Conservation (phyloP, 2,888 invertebrate genomes). For the Drosophila melanosoma region DNA sequence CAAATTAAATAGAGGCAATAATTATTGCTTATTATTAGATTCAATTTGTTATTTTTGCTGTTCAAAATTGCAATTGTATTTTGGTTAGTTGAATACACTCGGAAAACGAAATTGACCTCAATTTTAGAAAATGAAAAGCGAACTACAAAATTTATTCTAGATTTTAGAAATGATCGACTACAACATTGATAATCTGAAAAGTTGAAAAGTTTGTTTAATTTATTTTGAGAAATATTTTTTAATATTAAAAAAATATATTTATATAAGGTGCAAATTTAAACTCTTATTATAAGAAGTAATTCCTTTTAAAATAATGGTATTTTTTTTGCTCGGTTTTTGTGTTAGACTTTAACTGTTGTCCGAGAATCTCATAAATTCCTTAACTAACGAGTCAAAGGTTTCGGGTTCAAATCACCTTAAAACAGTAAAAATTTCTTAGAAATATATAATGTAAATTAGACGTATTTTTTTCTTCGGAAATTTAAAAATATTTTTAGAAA, state of each 20-base stretch:
- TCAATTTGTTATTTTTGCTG: neutral
- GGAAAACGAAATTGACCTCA: neutral
- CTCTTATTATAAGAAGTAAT: neutral
- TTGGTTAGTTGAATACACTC: neutral
- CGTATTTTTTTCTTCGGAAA: too few species aligned
- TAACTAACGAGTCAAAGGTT: too few species aligned
- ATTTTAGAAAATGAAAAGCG: neutral
- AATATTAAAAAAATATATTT: neutral
- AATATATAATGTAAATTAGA: neutral
- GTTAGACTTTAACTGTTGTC: neutral
- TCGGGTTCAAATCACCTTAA: neutral
- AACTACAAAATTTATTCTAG: neutral
- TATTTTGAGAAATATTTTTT: neutral
- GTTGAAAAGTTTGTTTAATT: too few species aligned
- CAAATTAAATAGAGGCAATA: neutral
- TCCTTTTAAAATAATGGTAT: too few species aligned
- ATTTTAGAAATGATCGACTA: neutral
- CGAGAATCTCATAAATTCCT: too few species aligned
- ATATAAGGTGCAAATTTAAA: too few species aligned
- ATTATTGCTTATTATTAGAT: neutral
- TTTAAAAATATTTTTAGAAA: neutral
- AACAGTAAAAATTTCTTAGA: neutral
- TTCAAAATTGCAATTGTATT: neutral
- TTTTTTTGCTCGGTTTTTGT: neutral
- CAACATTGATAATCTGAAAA: neutral